Percentiles rank a stretch among this genome's conserved stretches.
These are phyloP conservation scores for Amblyjoppa fuscipennis DNA, from an alignment of 2,888 invertebrate genomes.

Conservation along the genomic window DNA sequence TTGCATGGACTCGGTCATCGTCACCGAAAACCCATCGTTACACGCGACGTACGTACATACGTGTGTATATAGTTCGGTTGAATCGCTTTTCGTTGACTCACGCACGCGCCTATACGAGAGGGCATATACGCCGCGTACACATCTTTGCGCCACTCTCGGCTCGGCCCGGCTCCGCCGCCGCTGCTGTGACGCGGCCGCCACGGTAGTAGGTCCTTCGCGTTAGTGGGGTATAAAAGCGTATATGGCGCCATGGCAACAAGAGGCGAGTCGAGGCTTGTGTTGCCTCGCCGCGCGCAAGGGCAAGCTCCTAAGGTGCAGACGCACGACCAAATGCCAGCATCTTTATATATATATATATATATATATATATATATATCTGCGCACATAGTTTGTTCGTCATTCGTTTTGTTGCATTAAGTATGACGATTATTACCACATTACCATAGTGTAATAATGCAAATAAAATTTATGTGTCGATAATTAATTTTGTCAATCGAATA, in stretches of 20 bases:
- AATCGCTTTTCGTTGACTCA: conserved; percentile 48
- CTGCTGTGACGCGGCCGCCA: conserved; percentile 6
- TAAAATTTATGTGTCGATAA: too few relatives aligned
- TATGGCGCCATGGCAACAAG: conserved; percentile 61
- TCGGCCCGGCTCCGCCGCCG: conserved; percentile 28
- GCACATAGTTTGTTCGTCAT: not conserved
- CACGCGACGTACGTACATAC: conserved; percentile 9
- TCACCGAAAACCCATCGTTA: conserved; percentile 26
- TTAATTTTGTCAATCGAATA: too few relatives aligned
- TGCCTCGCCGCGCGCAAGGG: conserved; percentile 50
- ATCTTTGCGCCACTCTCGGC: conserved; percentile 34
- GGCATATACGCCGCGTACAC: conserved; percentile 2
- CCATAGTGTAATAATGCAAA: too few relatives aligned
- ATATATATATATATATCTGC: not conserved
- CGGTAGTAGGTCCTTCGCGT: conserved; percentile 27
- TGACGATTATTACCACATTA: too few relatives aligned
- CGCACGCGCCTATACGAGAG: conserved; percentile 41
- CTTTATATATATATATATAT: not conserved
- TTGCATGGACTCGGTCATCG: conserved; percentile 24
- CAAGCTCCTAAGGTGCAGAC: conserved; percentile 48
- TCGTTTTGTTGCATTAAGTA: not conserved
- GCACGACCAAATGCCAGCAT: conserved; percentile 28
- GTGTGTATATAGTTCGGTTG: conserved; percentile 24
- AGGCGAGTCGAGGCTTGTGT: conserved; percentile 49
- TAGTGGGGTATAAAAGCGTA: conserved; percentile 54